A percentile compares a stretch with the other conserved stretches of the same genome.
Conservation (phyloP, 2,888 invertebrate genomes). For the Drosophila anceps region DNA sequence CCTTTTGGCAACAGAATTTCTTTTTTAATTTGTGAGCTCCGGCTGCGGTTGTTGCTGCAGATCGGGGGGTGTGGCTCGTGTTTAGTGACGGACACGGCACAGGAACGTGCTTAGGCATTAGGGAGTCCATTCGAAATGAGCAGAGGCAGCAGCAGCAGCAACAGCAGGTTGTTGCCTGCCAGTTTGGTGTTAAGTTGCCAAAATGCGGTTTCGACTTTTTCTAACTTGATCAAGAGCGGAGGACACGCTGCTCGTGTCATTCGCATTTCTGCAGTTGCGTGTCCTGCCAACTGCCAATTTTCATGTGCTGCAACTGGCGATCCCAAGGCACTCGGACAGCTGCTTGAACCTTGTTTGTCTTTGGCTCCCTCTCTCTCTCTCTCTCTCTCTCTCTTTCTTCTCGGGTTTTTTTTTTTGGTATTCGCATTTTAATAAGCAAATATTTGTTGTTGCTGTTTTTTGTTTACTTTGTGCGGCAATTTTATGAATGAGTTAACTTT, state of each 20-base stretch:
- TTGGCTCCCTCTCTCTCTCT: conserved; percentile 13
- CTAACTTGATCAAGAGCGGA: conserved; percentile 47
- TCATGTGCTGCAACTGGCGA: conserved; percentile 73
- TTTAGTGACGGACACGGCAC: conserved; percentile 74
- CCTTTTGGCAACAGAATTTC: conserved; percentile 56
- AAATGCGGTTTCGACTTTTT: conserved; percentile 69
- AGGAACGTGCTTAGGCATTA: conserved; percentile 78
- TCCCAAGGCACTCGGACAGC: conserved; percentile 51
- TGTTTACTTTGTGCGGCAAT: conserved; percentile 40
- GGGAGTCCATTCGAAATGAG: conserved; percentile 60
- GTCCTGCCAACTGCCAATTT: conserved; percentile 71
- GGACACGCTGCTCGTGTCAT: conserved; percentile 61
- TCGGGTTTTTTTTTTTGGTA: conserved; percentile 31
- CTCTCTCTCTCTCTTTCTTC: no score
- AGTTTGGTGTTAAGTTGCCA: conserved; percentile 72
- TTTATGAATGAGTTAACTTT: conserved; percentile 64
- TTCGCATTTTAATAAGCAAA: conserved; percentile 74
- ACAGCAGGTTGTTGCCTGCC: conserved; percentile 23
- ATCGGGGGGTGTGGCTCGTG: conserved; percentile 67
- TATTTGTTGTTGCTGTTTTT: conserved; percentile 59
- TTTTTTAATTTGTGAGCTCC: conserved; percentile 45
- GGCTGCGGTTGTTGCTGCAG: conserved; percentile 13
- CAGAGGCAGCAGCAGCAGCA: conserved; percentile 35
- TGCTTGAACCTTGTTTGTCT: conserved; percentile 68
- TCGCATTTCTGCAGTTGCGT: conserved; percentile 61